phyloP scores from a whole-genome alignment of 2,797 vertebrate genomes.

The Rhinichthys osculus region DNA sequence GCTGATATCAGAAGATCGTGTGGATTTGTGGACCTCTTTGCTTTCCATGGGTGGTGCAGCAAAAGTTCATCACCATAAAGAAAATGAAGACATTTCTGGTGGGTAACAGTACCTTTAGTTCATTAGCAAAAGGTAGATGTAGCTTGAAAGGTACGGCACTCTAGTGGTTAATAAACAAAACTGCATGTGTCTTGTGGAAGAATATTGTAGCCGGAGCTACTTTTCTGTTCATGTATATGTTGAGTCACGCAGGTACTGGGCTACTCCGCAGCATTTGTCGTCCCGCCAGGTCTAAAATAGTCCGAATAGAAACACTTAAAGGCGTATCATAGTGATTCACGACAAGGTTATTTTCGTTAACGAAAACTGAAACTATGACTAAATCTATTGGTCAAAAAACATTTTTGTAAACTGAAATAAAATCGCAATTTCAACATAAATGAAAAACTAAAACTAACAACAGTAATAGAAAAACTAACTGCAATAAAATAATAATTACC shows the following conservation, averaged over 20 bases:
- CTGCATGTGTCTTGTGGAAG: neutral
- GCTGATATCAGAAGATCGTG: constrained; percentile 86
- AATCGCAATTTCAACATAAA: no score
- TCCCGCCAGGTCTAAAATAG: neutral
- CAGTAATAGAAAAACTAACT: no score
- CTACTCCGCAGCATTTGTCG: neutral
- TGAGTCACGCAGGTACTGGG: neutral
- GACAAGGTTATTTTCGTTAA: no score
- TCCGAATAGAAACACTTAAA: neutral
- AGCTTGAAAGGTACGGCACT: neutral
- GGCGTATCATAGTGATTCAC: neutral
- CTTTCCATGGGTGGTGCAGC: constrained; percentile 87
- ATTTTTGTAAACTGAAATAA: no score
- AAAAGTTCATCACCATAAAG: constrained; percentile 84
- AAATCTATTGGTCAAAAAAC: no score
- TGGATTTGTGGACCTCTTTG: constrained; percentile 90
- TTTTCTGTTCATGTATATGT: neutral
- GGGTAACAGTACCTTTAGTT: constrained; percentile 39
- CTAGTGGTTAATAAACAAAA: neutral
- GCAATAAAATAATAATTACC: no score
- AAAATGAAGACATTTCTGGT: constrained; percentile 84
- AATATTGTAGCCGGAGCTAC: neutral
- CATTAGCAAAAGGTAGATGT: neutral
- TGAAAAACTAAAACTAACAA: no score
- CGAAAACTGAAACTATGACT: no score